Percentiles rank a stretch among this genome's conserved stretches.
These are phyloP conservation scores for Diadumene lineata DNA, from an alignment of 92 coral and sea anemone species.

Conservation along the genomic window DNA sequence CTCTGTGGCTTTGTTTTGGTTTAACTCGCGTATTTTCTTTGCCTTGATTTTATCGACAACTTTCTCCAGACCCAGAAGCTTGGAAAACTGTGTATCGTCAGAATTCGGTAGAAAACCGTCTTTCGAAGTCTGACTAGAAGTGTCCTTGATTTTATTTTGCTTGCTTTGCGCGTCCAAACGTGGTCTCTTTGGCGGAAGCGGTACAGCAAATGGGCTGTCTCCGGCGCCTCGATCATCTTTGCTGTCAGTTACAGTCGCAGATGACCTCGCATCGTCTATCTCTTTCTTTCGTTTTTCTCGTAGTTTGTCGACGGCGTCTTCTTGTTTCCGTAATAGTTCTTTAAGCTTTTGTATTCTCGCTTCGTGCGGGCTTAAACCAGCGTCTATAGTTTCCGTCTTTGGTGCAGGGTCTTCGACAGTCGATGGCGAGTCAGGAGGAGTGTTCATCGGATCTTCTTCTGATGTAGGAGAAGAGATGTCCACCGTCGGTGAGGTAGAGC, in stretches of 20 bases:
- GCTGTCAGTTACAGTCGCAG: slow-evolving; percentile 18
- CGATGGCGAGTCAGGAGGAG: slow-evolving; percentile 18
- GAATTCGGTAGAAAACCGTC: slow-evolving; percentile 82
- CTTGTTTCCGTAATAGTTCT: slow-evolving; percentile 78
- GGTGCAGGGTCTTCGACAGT: not conserved
- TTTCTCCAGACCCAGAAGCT: slow-evolving; percentile 88
- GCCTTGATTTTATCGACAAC: slow-evolving; percentile 67
- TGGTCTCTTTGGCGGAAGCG: slow-evolving; percentile 75
- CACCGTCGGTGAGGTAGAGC: not conserved
- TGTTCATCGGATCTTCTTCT: slow-evolving; percentile 1
- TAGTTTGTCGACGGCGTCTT: slow-evolving; percentile 73
- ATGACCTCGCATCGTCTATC: slow-evolving; percentile 58
- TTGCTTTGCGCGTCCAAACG: slow-evolving; percentile 14
- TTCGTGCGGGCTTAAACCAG: slow-evolving; percentile 81
- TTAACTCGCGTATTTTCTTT: slow-evolving; percentile 12
- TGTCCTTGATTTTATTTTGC: slow-evolving; percentile 27
- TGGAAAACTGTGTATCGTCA: slow-evolving; percentile 76
- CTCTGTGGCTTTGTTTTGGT: not conserved
- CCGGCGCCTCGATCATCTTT: slow-evolving; percentile 4
- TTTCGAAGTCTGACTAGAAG: slow-evolving; percentile 32
- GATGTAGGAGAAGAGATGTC: slow-evolving; percentile 5
- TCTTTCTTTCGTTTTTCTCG: slow-evolving; percentile 77
- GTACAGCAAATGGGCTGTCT: slow-evolving; percentile 66
- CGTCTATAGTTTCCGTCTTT: not conserved
- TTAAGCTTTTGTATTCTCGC: slow-evolving; percentile 83